These are phyloP conservation scores for Pocota personata DNA, from an alignment of 2,888 invertebrate species.

Conservation along the genomic window DNA sequence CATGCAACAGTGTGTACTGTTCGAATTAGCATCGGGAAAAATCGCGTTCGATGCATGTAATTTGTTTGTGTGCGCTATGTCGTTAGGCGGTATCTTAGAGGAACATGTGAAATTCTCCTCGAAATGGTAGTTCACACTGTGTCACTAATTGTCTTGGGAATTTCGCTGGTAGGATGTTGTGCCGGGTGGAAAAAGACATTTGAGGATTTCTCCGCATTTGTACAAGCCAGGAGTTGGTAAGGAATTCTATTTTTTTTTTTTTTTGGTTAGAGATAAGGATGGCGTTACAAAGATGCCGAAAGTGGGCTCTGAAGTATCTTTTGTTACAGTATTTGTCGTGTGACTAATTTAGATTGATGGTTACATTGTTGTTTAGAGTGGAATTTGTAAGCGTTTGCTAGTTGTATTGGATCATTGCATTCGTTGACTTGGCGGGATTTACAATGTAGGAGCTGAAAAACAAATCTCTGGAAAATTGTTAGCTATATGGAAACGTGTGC, in stretches of 20 bases:
- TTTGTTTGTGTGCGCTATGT: constrained; percentile 38
- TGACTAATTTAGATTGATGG: constrained; percentile 63
- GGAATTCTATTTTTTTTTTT: background rate
- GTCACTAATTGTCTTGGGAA: constrained; percentile 73
- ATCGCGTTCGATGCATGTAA: constrained; percentile 68
- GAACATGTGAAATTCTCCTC: constrained; percentile 46
- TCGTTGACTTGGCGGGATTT: background rate
- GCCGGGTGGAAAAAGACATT: constrained; percentile 13
- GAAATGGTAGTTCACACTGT: constrained; percentile 67
- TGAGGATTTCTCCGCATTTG: constrained; percentile 8
- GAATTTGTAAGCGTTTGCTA: background rate
- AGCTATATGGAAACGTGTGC: too few species aligned
- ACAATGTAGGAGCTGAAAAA: background rate
- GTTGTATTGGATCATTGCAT: background rate
- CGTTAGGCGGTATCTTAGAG: constrained; percentile 13
- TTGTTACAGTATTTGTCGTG: constrained; percentile 59
- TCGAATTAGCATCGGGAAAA: constrained; percentile 61
- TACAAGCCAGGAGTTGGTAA: constrained; percentile 5
- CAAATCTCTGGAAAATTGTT: too few species aligned
- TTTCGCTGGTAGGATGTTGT: constrained; percentile 31
- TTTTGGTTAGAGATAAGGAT: background rate
- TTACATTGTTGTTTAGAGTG: constrained; percentile 7
- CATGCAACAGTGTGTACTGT: constrained; percentile 27
- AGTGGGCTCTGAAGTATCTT: constrained; percentile 25
- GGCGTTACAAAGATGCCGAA: constrained; percentile 65